Evolutionary conservation across 2,888 invertebrate species (phyloP), one percentile per base, ranked within the genome.

Genomic region (Trichogramma evanescens): DNA sequence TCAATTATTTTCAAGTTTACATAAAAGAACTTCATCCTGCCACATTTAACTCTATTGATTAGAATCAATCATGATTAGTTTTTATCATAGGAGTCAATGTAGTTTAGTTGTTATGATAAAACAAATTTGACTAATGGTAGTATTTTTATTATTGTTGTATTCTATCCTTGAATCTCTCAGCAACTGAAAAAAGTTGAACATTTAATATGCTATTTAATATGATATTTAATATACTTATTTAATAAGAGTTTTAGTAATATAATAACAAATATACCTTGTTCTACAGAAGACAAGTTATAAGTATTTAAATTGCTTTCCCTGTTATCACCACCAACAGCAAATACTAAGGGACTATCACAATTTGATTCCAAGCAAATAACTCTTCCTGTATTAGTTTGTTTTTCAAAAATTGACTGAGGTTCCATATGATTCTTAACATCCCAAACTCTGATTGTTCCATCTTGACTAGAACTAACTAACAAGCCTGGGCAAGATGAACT

Each of bases 391-490:
- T 78, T 69, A 80, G 72, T 63, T 65, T 69, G 68, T 62, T 72
- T 76, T 68, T 66, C 75, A 69, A 51, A 69, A 66, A 75, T 67
- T 66, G 66, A 55, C 39, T 66, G 65, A 62, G 69, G 69, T 59
- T 66, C 65, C 56, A 69, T 65, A 8, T 70, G 63, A 41, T 79
- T 71, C 60, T 68, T 54, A n/a, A 73, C 66, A 71, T 95, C 93
- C 95, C 95, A 96, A 0, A 90, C 84, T 80, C 93, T 94, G 4
- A 94, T 75, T n/a, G 82, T 81, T 63, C 89, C 89, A 74, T 95
- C 95, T 2, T 87, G 84, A 5, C 92, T 88, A 1, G 87, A 83
- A 0, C 93, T 91, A 3, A 92, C 82, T 72, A 96, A 79, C 53
- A 93, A 79, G 4, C 90, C 90, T 1, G 88, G 86, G 61, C 90